Base-by-base conservation (phyloP, 2,113 vertebrate species). In the Thomomys bottae region DNA sequence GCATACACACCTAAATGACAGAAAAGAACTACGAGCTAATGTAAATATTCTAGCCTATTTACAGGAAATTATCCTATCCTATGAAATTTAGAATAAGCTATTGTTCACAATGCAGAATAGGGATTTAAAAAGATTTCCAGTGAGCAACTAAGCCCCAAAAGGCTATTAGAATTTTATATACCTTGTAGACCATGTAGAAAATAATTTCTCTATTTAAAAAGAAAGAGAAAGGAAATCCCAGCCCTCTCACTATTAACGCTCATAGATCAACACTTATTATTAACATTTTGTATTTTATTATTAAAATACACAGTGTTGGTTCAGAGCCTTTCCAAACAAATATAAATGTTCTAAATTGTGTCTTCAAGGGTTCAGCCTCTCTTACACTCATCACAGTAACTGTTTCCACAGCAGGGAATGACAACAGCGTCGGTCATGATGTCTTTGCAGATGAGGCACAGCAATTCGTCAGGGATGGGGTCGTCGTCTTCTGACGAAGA, bases 311-410 rank as follows among this genome's bases (percentile, higher is more conserved):
- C 12, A 91, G 17, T 54, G 32, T 57, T 84, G 36, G 36, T 61
- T 42, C 84, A 72, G n/a, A 91, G 84, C 54, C 42, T 36, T 89
- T 84, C 77, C 34, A 73, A 64, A 32, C 40, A 83, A 45, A 90
- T 10, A 63, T 14, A 84, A 89, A 40, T 68, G 72, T 32, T 77
- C 54, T 70, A 71, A 87, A 86, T 57, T 0, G 0, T 2, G 24
- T 81, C 32, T 63, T 21, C 49, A 23, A 40, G 61, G 40, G 14
- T 8, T 84, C 68, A 71, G 17, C 15, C 34, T 28, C 77, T 97
- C 99, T 99, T 97, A 99, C 99, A 99, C 96, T 99, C 99, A 30
- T 99, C 99, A 90, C 99, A 99, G 57, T 99, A 99, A 97, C 99
- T 99, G 98, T 99, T 99, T 93, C 99, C 99, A 91, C 99, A 99